These are phyloP conservation scores for Pogonognathellus flavescens DNA, from an alignment of 1,140 invertebrate genomes.

Conservation along the genomic window DNA sequence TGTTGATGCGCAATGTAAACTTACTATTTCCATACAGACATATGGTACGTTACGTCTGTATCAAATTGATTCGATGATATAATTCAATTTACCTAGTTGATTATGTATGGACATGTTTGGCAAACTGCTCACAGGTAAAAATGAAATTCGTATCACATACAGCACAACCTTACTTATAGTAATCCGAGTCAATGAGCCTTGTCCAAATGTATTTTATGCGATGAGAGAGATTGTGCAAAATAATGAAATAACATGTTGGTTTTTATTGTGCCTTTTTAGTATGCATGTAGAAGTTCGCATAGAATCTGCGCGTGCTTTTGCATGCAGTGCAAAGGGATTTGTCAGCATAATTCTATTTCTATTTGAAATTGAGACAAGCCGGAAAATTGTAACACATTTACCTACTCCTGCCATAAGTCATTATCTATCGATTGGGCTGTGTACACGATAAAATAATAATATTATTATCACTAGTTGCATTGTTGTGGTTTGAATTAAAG, in stretches of 20 bases:
- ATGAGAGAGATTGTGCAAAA: background rate
- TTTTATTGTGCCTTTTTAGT: conserved; percentile 14
- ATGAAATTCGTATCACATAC: background rate
- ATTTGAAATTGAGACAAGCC: background rate
- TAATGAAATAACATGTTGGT: background rate
- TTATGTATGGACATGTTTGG: conserved; percentile 22
- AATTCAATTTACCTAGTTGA: background rate
- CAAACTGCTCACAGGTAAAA: background rate
- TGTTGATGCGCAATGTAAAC: too few species aligned
- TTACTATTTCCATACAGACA: background rate
- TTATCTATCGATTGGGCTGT: background rate
- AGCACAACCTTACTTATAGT: background rate
- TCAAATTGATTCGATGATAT: background rate
- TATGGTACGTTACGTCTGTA: background rate
- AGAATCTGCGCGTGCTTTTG: background rate
- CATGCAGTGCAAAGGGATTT: conserved; percentile 9
- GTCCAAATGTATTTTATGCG: background rate
- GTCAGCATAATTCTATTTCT: background rate
- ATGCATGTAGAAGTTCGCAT: background rate
- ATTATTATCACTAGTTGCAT: background rate
- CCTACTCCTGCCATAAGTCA: background rate
- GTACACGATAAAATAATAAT: background rate
- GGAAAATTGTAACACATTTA: conserved; percentile 5
- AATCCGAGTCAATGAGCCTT: background rate
- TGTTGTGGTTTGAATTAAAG: conserved; percentile 10